Conservation (phyloP, 2,113 vertebrate species). For the Myiopsitta monachus region DNA sequence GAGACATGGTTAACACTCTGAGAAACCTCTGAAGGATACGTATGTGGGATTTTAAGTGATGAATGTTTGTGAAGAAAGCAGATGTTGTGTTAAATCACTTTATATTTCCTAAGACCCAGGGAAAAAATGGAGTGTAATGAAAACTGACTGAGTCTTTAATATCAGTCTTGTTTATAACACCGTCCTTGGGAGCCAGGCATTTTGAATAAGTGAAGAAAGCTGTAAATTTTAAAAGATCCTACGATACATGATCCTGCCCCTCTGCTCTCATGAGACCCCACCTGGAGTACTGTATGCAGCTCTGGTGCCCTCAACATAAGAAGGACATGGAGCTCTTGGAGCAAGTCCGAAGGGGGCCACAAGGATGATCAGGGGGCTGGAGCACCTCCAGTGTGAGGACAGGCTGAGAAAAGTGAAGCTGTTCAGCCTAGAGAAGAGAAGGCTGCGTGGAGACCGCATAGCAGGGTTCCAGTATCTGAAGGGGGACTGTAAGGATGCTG, state of each 20-base stretch:
- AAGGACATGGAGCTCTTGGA: background rate
- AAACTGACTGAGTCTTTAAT: background rate
- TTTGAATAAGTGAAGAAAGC: background rate
- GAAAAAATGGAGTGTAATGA: background rate
- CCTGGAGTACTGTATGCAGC: background rate
- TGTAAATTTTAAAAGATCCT: background rate
- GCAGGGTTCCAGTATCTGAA: background rate
- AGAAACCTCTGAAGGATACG: background rate
- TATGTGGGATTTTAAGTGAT: background rate
- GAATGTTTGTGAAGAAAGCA: background rate
- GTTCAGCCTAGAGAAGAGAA: no score
- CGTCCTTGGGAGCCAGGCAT: constrained; percentile 45
- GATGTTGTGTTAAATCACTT: background rate
- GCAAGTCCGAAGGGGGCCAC: background rate
- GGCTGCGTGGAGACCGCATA: background rate
- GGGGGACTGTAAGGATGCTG: background rate
- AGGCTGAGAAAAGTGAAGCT: no score
- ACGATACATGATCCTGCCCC: background rate
- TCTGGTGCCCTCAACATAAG: background rate
- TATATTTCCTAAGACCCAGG: background rate
- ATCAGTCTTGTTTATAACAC: background rate
- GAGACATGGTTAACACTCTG: constrained; percentile 12
- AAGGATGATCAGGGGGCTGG: background rate
- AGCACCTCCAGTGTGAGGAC: no score
- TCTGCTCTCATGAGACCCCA: background rate